Evolutionary conservation across 2,888 invertebrate genomes (phyloP), one percentile per base, ranked within the genome.

Genomic region (Drepana falcataria): DNA sequence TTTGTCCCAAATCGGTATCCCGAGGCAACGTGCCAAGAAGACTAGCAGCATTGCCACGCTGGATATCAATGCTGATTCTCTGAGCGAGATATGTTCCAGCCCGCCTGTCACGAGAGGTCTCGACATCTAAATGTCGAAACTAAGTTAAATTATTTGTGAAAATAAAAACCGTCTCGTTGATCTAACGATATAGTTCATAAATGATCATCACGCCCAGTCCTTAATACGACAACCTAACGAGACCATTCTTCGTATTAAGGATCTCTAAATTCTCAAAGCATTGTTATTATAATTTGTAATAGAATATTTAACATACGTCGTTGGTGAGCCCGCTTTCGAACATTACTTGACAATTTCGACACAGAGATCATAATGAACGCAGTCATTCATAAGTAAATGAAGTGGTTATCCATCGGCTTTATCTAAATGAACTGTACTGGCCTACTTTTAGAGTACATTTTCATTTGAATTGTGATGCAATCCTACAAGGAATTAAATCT

Each of bases 341-440:
- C 7, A 51, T 51, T 51, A 51, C 51, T 40, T 34, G 40, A 51
- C 51, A 51, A 51, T 51, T 51, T 51, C 51, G 33, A 51, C 51
- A 40, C 40, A 41, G 40, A 51, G 40, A 41, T 51, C 3, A 51
- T 40, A 49, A 49, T 49, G 37, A 5, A 21, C 21, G 33, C n/a
- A 51, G 51, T 41, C 51, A 49, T 49, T 49, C 49, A 40, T 51
- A 51, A 51, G 51, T 51, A 51, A 34, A 51, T 51, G 40, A 40
- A 51, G 40, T 51, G 21, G 51, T 51, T 51, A 51, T 51, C 51
- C 9, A 40, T 51, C 40, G 35, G 40, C 40, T 5, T 49, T 7
- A 51, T 51, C 40, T 49, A 40, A 49, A 21, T 40, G 40, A 49
- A 49, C 49, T 51, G 2, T 51, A 51, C 40, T 4, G 51, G 3